phyloP scores from a whole-genome alignment of 2,113 vertebrate species.

The Tachuris rubrigastra region DNA sequence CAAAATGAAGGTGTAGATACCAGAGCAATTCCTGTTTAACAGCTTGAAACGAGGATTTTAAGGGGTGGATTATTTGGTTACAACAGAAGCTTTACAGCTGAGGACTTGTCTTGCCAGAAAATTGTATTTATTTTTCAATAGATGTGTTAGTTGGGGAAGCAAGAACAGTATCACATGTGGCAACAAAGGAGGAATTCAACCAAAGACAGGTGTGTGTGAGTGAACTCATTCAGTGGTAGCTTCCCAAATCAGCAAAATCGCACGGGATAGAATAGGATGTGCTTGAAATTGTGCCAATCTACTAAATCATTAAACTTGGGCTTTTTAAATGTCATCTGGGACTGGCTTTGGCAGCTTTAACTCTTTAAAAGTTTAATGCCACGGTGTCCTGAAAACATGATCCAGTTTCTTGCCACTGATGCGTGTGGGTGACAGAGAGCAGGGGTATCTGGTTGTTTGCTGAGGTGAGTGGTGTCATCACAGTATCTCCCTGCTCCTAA shows the following conservation, averaged over 20 bases:
- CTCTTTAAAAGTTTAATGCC: conserved; percentile 60
- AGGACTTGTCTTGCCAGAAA: neutral
- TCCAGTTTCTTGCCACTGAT: conserved; percentile 4
- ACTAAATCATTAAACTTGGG: conserved; percentile 43
- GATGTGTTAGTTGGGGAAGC: neutral
- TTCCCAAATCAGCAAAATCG: neutral
- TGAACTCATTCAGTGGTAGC: neutral
- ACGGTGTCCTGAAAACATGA: conserved; percentile 23
- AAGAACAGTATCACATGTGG: neutral
- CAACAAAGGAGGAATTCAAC: neutral
- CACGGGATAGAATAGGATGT: neutral
- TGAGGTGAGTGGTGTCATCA: neutral
- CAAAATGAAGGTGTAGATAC: neutral
- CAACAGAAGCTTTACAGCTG: neutral
- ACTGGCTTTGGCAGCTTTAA: conserved; percentile 43
- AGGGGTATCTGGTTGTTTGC: conserved; percentile 19
- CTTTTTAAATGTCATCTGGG: conserved; percentile 13
- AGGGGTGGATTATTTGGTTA: neutral
- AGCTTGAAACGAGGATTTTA: neutral
- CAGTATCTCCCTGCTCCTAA: neutral
- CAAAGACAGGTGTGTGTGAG: neutral
- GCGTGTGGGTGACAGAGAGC: neutral
- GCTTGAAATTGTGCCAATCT: neutral
- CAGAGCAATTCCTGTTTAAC: neutral
- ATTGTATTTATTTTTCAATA: neutral